phyloP scores from a whole-genome alignment of 2,797 vertebrate species.

The Enteromius thamalakanensis region DNA sequence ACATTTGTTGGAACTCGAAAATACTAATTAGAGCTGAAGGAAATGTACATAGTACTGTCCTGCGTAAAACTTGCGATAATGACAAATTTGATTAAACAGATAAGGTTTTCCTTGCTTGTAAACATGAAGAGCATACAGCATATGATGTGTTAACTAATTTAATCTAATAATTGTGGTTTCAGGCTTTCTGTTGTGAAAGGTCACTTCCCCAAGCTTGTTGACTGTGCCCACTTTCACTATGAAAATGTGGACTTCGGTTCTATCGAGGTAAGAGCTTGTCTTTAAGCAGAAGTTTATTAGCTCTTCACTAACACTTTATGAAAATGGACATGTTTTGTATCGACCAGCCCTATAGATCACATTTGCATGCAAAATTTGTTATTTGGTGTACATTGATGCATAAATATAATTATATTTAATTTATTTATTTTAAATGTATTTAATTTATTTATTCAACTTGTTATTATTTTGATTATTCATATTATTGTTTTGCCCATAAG shows the following conservation, averaged over 20 bases:
- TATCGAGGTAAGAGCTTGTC: conserved; percentile 75
- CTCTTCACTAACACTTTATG: neutral
- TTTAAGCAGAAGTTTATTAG: neutral
- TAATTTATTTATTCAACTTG: neutral
- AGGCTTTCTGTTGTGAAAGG: conserved; percentile 80
- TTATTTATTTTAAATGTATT: neutral
- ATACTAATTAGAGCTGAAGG: neutral
- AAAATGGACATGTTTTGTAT: neutral
- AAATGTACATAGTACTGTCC: neutral
- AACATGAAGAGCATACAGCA: neutral
- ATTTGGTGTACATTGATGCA: neutral
- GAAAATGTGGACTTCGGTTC: conserved; percentile 82
- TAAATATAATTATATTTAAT: neutral
- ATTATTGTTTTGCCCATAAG: neutral
- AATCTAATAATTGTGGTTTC: conserved; percentile 34
- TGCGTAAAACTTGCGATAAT: neutral
- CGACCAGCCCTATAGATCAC: neutral
- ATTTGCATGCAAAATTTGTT: neutral
- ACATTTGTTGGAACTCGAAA: conserved; percentile 9
- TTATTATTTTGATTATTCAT: neutral
- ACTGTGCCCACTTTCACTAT: conserved; percentile 86
- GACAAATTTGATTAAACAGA: neutral
- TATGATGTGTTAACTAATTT: conserved; percentile 5
- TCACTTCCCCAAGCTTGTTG: conserved; percentile 82
- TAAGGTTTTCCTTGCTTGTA: neutral